A percentile compares a stretch with the other conserved stretches of the same genome.
These are phyloP conservation scores for Cryptoleucopteryx plumbea DNA, from an alignment of 2,113 vertebrate genomes.

Conservation along the genomic window DNA sequence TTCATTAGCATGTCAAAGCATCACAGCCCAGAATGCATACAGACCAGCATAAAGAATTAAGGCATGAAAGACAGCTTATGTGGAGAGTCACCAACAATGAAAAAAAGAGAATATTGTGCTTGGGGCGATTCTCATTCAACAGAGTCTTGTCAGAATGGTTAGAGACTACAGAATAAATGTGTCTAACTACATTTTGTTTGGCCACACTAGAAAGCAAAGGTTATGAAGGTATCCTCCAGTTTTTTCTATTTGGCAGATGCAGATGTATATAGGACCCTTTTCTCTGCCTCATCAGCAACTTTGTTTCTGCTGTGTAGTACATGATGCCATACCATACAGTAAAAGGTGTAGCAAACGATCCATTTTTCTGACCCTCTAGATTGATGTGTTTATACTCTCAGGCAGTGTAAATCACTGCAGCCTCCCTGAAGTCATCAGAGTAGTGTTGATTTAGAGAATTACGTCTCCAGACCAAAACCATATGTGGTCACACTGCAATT, in stretches of 20 bases:
- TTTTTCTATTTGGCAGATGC: neutral
- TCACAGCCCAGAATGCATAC: neutral
- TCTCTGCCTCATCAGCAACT: neutral
- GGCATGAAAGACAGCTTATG: conserved; percentile 38
- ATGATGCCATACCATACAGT: neutral
- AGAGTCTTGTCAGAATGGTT: conserved; percentile 12
- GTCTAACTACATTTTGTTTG: conserved; percentile 36
- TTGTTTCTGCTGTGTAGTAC: neutral
- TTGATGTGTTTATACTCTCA: neutral
- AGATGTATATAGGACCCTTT: neutral
- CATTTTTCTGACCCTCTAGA: neutral
- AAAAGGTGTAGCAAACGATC: neutral
- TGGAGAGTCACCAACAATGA: conserved; percentile 13
- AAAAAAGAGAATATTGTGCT: conserved; percentile 11
- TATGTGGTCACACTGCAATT: neutral
- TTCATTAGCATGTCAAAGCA: conserved; percentile 37
- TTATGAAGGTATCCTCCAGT: neutral
- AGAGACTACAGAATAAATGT: conserved; percentile 2
- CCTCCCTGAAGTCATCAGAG: neutral
- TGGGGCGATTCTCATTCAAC: conserved; percentile 4
- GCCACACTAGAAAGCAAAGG: conserved; percentile 9
- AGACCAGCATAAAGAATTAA: conserved; percentile 10
- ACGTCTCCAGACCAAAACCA: neutral
- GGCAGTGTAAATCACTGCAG: neutral
- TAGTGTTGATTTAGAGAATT: neutral